phyloP scores from a whole-genome alignment of 2,888 invertebrate genomes.

The Seladonia tumulorum region DNA sequence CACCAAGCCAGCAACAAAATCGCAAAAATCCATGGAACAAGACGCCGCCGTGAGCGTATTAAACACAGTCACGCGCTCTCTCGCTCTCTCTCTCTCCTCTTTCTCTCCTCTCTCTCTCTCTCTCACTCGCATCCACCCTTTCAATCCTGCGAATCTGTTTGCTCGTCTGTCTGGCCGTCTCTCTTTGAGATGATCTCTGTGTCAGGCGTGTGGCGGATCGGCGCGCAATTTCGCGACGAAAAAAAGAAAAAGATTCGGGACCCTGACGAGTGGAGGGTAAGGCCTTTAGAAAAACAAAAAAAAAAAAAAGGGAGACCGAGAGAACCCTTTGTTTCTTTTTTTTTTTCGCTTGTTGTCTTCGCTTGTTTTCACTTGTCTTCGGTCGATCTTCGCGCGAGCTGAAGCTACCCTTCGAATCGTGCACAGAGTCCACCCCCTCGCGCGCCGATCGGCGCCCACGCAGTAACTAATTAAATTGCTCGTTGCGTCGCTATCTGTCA shows the following conservation, averaged over 20 bases:
- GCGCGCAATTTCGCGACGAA: conserved; percentile 19
- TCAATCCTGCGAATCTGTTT: conserved; percentile 32
- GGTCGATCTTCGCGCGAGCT: neutral
- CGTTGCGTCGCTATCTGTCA: conserved; percentile 48
- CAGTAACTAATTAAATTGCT: conserved; percentile 50
- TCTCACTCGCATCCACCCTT: conserved; percentile 15
- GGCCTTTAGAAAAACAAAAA: neutral
- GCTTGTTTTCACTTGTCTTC: neutral
- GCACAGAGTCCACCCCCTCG: conserved; percentile 34
- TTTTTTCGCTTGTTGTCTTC: neutral
- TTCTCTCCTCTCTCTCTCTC: neutral
- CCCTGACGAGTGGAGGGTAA: conserved; percentile 57
- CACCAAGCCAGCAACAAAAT: neutral
- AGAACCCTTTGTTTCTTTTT: neutral
- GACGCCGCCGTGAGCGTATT: conserved; percentile 11
- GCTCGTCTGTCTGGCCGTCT: conserved; percentile 47
- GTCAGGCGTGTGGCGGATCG: conserved; percentile 27
- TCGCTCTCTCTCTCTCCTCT: neutral
- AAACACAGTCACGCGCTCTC: conserved; percentile 4
- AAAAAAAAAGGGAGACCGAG: neutral
- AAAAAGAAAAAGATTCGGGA: neutral
- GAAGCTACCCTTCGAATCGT: conserved; percentile 53
- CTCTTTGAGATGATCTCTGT: conserved; percentile 37
- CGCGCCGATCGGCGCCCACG: conserved; percentile 38
- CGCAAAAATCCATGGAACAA: neutral